A percentile compares a stretch with the other conserved stretches of the same genome.
Evolutionary conservation across 2,797 vertebrate species (phyloP).

Genomic region (Amniataba percoides): DNA sequence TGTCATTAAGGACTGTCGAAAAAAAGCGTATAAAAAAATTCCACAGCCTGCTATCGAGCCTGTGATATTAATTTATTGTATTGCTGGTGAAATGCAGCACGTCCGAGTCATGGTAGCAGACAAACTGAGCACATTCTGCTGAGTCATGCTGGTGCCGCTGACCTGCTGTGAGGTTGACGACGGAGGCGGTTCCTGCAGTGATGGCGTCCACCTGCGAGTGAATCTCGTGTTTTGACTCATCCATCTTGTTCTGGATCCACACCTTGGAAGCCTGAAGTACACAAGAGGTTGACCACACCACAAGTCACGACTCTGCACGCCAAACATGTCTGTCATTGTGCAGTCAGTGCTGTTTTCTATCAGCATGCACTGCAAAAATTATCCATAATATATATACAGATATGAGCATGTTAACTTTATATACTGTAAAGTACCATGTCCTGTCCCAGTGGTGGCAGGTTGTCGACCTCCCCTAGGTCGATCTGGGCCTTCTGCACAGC

Average conservation of each 20-base stretch:
- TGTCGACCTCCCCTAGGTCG: conserved; percentile 93
- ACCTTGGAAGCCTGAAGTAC: conserved; percentile 92
- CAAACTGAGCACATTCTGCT: neutral
- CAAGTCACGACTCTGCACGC: neutral
- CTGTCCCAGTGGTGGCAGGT: conserved; percentile 95
- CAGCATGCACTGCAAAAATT: no score
- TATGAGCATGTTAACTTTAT: neutral
- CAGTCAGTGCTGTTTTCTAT: neutral
- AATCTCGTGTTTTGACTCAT: conserved; percentile 99
- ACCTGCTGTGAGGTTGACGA: conserved; percentile 99
- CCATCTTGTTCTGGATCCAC: conserved; percentile 95
- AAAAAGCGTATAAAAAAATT: conserved; percentile 6
- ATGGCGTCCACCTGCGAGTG: conserved; percentile 99
- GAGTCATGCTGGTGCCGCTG: conserved; percentile 64
- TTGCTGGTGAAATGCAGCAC: neutral
- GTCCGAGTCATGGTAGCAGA: neutral
- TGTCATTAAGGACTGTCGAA: conserved; percentile 21
- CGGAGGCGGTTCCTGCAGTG: conserved; percentile 97
- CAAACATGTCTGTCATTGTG: neutral
- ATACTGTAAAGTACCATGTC: conserved; percentile 90
- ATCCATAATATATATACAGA: neutral
- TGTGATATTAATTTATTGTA: neutral
- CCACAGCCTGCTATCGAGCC: neutral
- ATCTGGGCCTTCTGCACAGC: conserved; percentile 97
- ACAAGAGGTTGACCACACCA: neutral